Base-by-base conservation (phyloP, 2,113 vertebrate genomes). In the Argyrosomus japonicus region DNA sequence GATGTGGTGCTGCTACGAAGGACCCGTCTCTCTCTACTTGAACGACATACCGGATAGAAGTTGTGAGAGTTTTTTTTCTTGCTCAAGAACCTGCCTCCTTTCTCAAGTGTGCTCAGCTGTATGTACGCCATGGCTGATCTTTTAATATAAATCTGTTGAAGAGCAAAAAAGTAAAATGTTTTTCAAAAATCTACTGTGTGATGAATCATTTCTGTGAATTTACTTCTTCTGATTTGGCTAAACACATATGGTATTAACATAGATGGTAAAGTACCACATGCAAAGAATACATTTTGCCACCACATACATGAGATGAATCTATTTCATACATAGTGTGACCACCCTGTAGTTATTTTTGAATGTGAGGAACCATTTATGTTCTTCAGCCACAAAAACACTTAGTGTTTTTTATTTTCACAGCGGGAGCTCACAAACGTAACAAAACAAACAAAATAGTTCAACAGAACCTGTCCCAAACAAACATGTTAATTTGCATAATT, bases 91-190 rank as follows among this genome's bases (percentile, higher is more conserved):
- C 12, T 48, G 79, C 87, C 76, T 86, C 65, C 62, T 87, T 84
- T 74, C 84, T 86, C 68, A 65, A 73, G 75, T 80, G 84, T 82
- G 65, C 87, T 85, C 80, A 68, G 71, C 79, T 87, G 81, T 90
- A 48, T 88, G 68, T 87, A 82, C 77, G 63, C 84, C 64, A 72
- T 77, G 70, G 75, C 84, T 90, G 85, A 88, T 91, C 84, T 95
- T 93, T 94, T 79, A 81, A 83, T 90, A 87, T 79, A 81, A 92
- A 91, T 89, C 76, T 81, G 43, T n/a, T 29, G 53, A 85, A 88
- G 79, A 90, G 36, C n/a, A 76, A 83, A 87, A 88, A 57, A 92
- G 78, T 89, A 91, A 93, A 93, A 74, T 58, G 57, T 67, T 93
- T 90, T 93, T 88, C 75, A 88, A 87, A 80, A 78, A 32, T 0